Evolutionary conservation across 2,888 invertebrate species (phyloP).

Genomic region (Acanthococcus lagerstroemiae): DNA sequence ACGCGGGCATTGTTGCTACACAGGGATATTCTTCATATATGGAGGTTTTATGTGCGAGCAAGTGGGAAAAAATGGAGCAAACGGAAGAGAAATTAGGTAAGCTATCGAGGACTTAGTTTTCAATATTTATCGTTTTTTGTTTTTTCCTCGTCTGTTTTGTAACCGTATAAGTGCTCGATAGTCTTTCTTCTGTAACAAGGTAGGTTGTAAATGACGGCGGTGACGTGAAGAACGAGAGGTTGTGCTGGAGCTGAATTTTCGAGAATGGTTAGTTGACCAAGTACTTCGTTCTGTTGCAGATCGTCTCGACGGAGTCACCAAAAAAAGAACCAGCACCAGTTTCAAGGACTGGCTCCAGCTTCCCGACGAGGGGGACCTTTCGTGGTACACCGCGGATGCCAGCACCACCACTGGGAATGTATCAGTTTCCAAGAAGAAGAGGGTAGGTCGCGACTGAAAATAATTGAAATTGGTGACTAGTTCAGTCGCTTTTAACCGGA

Average conservation of each 20-base stretch:
- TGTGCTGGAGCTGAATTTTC: too few relatives aligned
- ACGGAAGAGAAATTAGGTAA: constrained; percentile 72
- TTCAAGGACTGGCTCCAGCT: constrained; percentile 88
- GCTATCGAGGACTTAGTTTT: too few relatives aligned
- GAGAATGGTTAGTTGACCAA: too few relatives aligned
- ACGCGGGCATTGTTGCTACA: constrained; percentile 23
- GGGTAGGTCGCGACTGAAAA: constrained; percentile 54
- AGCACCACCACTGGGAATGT: constrained; percentile 48
- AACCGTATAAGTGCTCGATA: too few relatives aligned
- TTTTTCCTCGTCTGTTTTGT: too few relatives aligned
- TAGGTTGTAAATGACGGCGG: too few relatives aligned
- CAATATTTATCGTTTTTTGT: too few relatives aligned
- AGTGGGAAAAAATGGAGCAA: constrained; percentile 82
- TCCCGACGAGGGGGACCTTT: constrained; percentile 57
- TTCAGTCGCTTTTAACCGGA: not conserved
- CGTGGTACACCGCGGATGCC: constrained; percentile 34
- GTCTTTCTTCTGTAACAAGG: not conserved
- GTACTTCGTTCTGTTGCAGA: constrained; percentile 55
- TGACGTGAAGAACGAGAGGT: not conserved
- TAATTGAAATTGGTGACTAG: not conserved
- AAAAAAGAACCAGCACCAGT: constrained; percentile 57
- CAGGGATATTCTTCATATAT: constrained; percentile 26
- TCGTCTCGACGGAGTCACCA: constrained; percentile 81
- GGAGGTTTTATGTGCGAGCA: constrained; percentile 47
- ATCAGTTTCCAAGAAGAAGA: constrained; percentile 52